Evolutionary conservation across 2,888 invertebrate species (phyloP).

Genomic region (Sphinx pinastri): DNA sequence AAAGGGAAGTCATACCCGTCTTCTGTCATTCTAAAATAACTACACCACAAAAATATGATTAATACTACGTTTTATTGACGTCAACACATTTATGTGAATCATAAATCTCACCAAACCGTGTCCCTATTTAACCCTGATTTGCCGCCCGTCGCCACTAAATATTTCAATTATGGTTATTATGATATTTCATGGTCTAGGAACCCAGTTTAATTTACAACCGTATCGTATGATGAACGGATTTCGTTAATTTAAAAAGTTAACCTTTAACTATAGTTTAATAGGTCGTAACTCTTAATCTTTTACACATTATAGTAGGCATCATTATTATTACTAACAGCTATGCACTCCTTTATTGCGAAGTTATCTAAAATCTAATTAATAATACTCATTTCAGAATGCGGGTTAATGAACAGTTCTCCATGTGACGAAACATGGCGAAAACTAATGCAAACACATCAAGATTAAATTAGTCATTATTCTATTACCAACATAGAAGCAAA

Average conservation of each 20-base stretch:
- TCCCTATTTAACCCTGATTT: slow-evolving; percentile 43
- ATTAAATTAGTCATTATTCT: slow-evolving; percentile 20
- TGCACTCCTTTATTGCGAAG: not conserved
- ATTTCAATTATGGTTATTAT: slow-evolving; percentile 73
- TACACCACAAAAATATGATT: slow-evolving; percentile 18
- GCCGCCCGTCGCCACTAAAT: slow-evolving; percentile 70
- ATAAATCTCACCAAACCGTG: slow-evolving; percentile 54
- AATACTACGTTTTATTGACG: slow-evolving; percentile 24
- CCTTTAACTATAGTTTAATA: slow-evolving; percentile 16
- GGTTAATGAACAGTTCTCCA: not conserved
- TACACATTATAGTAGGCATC: too few relatives aligned
- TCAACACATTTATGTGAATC: slow-evolving; percentile 35
- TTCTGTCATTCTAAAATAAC: slow-evolving; percentile 6
- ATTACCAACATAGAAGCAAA: not conserved
- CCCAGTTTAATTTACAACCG: slow-evolving; percentile 51
- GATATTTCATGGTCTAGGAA: slow-evolving; percentile 56
- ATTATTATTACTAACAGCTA: too few relatives aligned
- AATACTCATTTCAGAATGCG: not conserved
- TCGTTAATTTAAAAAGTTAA: slow-evolving; percentile 40
- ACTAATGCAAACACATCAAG: slow-evolving; percentile 20
- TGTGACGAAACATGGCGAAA: not conserved
- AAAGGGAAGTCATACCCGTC: slow-evolving; percentile 1
- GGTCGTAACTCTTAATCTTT: not conserved
- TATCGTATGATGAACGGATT: slow-evolving; percentile 45
- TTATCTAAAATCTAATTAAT: not conserved